Percentiles rank a stretch among this genome's conserved stretches.
Evolutionary conservation across 2,888 invertebrate species (phyloP).

Genomic region (Drosophila hamatofila): DNA sequence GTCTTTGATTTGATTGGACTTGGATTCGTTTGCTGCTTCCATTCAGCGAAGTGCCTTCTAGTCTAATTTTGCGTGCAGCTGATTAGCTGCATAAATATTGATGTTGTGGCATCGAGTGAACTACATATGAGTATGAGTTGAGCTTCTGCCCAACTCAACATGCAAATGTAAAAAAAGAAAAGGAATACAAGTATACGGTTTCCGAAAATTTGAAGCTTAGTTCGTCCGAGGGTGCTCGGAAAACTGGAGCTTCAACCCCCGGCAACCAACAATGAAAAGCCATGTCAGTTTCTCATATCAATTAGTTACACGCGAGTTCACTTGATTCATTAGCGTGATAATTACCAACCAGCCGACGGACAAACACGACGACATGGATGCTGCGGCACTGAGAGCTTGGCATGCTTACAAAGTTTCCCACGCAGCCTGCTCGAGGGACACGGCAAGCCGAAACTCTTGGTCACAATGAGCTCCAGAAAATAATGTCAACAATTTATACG

Average conservation of each 20-base stretch:
- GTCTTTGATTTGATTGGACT: conserved; percentile 61
- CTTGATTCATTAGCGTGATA: conserved; percentile 81
- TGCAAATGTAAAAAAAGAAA: conserved; percentile 70
- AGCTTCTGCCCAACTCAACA: conserved; percentile 37
- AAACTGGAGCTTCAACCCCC: conserved; percentile 51
- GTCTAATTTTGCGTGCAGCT: conserved; percentile 50
- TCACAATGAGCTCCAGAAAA: conserved; percentile 59
- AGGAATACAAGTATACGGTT: conserved; percentile 8
- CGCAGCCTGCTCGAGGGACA: conserved; percentile 37
- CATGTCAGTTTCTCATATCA: conserved; percentile 77
- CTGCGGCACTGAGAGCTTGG: conserved; percentile 56
- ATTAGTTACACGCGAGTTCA: conserved; percentile 79
- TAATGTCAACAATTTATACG: conserved; percentile 59
- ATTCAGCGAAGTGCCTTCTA: conserved; percentile 19
- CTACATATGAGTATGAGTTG: not conserved
- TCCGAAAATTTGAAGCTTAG: not conserved
- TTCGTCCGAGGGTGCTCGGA: conserved; percentile 18
- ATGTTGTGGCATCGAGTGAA: conserved; percentile 28
- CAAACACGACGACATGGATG: conserved; percentile 24
- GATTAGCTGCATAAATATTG: conserved; percentile 62
- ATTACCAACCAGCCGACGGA: conserved; percentile 64
- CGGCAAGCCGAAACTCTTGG: conserved; percentile 38
- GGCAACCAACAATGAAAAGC: conserved; percentile 49
- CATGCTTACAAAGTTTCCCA: conserved; percentile 65
- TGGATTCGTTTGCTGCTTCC: conserved; percentile 36